phyloP scores from a whole-genome alignment of 2,113 vertebrate species.

The Mus spicilegus region DNA sequence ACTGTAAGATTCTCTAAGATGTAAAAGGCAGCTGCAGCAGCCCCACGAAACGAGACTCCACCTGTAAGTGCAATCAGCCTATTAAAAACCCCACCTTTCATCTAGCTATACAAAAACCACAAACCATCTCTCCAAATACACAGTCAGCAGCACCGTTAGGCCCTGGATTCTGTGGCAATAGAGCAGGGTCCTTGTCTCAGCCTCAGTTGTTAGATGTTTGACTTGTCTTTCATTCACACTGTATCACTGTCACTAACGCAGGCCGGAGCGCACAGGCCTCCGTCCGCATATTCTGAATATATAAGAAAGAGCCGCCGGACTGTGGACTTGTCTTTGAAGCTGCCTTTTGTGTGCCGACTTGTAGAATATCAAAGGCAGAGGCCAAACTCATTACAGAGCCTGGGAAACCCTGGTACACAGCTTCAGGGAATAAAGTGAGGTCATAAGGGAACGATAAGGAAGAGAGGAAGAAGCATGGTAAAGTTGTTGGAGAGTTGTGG shows the following conservation, averaged over 20 bases:
- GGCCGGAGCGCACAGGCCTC: background rate
- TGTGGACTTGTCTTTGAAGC: background rate
- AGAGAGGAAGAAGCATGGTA: background rate
- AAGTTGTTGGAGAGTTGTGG: background rate
- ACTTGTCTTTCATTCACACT: background rate
- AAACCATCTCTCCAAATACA: background rate
- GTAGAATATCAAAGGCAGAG: background rate
- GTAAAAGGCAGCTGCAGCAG: background rate
- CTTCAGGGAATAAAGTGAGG: background rate
- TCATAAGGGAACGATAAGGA: background rate
- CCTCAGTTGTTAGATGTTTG: background rate
- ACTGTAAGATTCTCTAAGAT: background rate
- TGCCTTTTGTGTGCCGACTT: slow-evolving; percentile 17
- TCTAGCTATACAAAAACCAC: background rate
- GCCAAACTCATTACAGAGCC: slow-evolving; percentile 7
- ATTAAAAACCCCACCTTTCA: background rate
- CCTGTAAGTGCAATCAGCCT: background rate
- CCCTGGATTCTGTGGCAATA: background rate
- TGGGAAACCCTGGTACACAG: background rate
- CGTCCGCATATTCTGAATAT: background rate
- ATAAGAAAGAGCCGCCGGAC: background rate
- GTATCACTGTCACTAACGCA: background rate
- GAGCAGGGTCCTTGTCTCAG: background rate
- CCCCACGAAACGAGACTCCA: background rate
- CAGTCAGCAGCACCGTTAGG: background rate